phyloP scores from a whole-genome alignment of 53 echinoderm and acorn worm species.

The Pentamera pediparva region DNA sequence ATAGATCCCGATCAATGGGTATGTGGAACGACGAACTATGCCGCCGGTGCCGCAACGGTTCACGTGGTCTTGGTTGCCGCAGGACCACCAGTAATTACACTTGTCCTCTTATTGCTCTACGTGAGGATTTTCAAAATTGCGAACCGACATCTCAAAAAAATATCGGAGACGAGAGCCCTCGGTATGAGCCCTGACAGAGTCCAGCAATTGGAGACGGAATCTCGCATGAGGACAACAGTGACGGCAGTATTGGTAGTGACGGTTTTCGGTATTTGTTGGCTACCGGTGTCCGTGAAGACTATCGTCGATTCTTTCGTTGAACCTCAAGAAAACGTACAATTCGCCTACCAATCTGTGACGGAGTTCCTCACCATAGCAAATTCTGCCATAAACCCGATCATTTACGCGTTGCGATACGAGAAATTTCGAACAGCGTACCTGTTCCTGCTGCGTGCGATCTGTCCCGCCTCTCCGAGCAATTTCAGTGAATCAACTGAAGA shows the following conservation, averaged over 20 bases:
- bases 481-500: no score
- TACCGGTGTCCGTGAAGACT: background rate
- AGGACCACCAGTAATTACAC: background rate
- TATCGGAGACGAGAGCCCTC: background rate
- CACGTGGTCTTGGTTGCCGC: background rate
- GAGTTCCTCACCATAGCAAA: background rate
- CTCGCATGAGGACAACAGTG: background rate
- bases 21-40: slow-evolving; percentile 5
- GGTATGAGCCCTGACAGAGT: background rate
- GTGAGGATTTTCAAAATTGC: slow-evolving; percentile 1
- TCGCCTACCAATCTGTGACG: background rate
- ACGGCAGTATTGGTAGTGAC: background rate
- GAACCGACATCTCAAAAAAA: background rate
- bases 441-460: background rate
- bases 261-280: slow-evolving; percentile 14
- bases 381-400: slow-evolving; percentile 15
- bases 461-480: no score
- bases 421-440: background rate
- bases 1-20: slow-evolving; percentile 22
- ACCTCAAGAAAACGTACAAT: background rate
- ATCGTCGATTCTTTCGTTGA: background rate
- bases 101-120: background rate
- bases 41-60: background rate
- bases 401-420: slow-evolving; percentile 4
- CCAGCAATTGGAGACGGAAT: background rate